phyloP scores from a whole-genome alignment of 2,888 invertebrate species.

The Hybos culiciformis region DNA sequence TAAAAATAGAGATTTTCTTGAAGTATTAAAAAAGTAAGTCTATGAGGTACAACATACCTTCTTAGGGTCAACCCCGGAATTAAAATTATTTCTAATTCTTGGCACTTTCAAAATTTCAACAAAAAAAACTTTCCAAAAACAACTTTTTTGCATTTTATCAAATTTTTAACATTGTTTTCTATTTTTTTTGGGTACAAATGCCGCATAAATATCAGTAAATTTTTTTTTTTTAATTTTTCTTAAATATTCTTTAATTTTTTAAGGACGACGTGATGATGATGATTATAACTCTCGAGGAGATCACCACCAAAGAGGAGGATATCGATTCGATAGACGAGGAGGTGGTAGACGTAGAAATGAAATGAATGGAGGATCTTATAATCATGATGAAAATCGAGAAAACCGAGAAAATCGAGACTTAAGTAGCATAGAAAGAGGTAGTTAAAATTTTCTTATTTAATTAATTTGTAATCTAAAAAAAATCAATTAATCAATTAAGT shows the following conservation, averaged over 20 bases:
- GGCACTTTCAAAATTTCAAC: background rate
- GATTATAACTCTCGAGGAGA: constrained; percentile 33
- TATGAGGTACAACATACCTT: constrained; percentile 7
- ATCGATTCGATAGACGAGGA: constrained; percentile 29
- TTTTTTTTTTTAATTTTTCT: background rate
- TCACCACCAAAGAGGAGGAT: constrained; percentile 30
- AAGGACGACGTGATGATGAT: constrained; percentile 33
- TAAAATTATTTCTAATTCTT: no score
- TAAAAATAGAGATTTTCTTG: background rate
- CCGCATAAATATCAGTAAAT: background rate
- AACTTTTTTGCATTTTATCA: background rate
- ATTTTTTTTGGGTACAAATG: background rate
- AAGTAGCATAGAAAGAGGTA: constrained; percentile 35
- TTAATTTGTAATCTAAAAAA: no score
- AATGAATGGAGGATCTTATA: constrained; percentile 30
- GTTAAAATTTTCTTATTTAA: constrained; percentile 8
- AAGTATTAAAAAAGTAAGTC: constrained; percentile 5
- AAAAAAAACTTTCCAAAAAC: background rate
- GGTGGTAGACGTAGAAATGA: constrained; percentile 29
- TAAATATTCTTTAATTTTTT: constrained; percentile 1
- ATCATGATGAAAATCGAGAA: constrained; percentile 26
- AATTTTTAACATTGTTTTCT: background rate
- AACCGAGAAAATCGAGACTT: constrained; percentile 31
- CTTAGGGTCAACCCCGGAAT: no score
- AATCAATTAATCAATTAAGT: no score